Conservation (phyloP, 2,888 invertebrate species). For the Cryptus armator region DNA sequence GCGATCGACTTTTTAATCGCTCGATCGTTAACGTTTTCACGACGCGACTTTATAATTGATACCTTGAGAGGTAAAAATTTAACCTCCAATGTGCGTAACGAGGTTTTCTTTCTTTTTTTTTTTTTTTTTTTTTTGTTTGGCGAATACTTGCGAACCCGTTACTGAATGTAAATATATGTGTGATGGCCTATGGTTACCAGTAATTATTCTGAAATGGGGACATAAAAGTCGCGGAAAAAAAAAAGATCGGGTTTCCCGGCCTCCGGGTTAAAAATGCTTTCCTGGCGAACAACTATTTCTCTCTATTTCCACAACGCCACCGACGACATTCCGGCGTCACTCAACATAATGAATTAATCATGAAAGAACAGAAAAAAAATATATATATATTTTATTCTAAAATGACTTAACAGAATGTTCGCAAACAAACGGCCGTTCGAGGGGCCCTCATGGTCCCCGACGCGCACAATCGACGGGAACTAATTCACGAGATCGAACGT, state of each 20-base stretch:
- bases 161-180: neutral
- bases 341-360: slow-evolving; percentile 5
- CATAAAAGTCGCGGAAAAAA: neutral
- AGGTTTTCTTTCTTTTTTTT: neutral
- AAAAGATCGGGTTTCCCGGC: neutral
- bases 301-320: neutral
- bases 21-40: neutral
- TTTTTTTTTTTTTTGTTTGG: too few species aligned
- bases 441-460: too few species aligned
- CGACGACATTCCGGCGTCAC: neutral
- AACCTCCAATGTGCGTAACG: neutral
- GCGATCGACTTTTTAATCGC: neutral
- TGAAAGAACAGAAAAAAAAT: neutral
- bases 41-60: neutral
- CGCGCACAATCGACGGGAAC: too few species aligned
- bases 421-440: too few species aligned
- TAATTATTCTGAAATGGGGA: neutral
- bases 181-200: neutral
- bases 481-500: neutral
- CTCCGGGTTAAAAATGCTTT: too few species aligned
- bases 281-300: too few species aligned
- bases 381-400: neutral
- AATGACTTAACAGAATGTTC: too few species aligned
- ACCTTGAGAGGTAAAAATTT: neutral
- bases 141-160: neutral